These are phyloP conservation scores for Trichonephila clavipes DNA, from an alignment of 1,140 invertebrate genomes.

Conservation along the genomic window DNA sequence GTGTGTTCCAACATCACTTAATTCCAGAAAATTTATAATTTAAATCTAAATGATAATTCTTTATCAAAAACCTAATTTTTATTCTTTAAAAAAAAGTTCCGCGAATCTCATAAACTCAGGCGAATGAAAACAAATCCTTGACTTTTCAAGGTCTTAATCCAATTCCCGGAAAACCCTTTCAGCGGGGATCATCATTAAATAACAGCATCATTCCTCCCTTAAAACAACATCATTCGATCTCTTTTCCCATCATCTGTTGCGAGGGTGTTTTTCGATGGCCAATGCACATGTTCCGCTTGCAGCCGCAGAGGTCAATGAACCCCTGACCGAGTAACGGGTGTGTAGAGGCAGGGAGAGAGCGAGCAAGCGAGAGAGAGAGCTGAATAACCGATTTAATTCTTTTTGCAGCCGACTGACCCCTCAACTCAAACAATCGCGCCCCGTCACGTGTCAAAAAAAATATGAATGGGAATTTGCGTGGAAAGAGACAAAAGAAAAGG, in stretches of 20 bases:
- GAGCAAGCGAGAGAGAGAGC: slow-evolving; percentile 12
- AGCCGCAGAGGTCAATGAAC: slow-evolving; percentile 53
- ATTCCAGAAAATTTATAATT: too few species aligned
- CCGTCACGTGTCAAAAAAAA: slow-evolving; percentile 31
- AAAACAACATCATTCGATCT: slow-evolving; percentile 6
- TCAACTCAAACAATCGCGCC: slow-evolving; percentile 44
- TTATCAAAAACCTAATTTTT: too few species aligned
- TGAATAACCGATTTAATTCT: slow-evolving; percentile 66
- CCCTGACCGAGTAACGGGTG: slow-evolving; percentile 64
- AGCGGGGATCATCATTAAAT: background rate
- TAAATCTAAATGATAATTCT: too few species aligned
- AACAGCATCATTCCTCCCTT: background rate
- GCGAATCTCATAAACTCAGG: too few species aligned
- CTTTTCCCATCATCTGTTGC: slow-evolving; percentile 16
- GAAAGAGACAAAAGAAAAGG: slow-evolving; percentile 48
- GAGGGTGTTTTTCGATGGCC: slow-evolving; percentile 7
- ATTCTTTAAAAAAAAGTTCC: too few species aligned
- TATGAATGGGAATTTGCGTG: slow-evolving; percentile 21
- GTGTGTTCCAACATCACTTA: too few species aligned
- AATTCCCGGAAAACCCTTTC: background rate
- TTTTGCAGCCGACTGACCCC: slow-evolving; percentile 51
- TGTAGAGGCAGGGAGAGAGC: slow-evolving; percentile 11
- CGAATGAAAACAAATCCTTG: too few species aligned
- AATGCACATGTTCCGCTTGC: background rate
- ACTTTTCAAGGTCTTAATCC: slow-evolving; percentile 7